Percentiles rank a stretch among this genome's conserved stretches.
These are phyloP conservation scores for Aphelocoma coerulescens DNA, from an alignment of 2,113 vertebrate species.

Conservation along the genomic window DNA sequence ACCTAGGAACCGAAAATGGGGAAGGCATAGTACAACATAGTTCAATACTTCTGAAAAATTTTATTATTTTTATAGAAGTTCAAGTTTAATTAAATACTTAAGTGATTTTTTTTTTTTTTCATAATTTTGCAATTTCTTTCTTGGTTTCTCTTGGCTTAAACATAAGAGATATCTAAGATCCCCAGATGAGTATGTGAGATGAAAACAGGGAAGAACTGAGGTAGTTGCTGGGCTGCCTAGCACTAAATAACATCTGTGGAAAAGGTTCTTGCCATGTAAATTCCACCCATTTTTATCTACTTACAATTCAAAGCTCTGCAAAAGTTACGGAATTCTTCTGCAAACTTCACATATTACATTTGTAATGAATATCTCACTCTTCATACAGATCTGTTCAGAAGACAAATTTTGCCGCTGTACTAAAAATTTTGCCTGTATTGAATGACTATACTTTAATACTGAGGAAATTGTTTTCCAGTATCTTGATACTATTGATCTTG, in stretches of 20 bases:
- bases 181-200: neutral
- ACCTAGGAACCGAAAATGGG: neutral
- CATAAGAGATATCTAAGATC: neutral
- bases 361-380: neutral
- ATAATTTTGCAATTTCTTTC: neutral
- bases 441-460: neutral
- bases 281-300: neutral
- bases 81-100: neutral
- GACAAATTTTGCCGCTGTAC: neutral
- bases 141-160: neutral
- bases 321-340: neutral
- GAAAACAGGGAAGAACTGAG: neutral
- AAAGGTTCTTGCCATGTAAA: neutral
- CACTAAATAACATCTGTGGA: neutral
- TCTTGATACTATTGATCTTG: neutral
- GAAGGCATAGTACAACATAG: neutral
- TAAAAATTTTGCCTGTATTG: neutral
- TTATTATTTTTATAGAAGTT: neutral
- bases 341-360: neutral
- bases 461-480: neutral
- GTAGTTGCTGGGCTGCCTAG: neutral
- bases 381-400: neutral
- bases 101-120: neutral
- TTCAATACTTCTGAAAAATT: neutral
- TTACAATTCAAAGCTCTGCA: neutral